Conservation (phyloP, 1,140 invertebrate species). For the Danaus melanippus region DNA sequence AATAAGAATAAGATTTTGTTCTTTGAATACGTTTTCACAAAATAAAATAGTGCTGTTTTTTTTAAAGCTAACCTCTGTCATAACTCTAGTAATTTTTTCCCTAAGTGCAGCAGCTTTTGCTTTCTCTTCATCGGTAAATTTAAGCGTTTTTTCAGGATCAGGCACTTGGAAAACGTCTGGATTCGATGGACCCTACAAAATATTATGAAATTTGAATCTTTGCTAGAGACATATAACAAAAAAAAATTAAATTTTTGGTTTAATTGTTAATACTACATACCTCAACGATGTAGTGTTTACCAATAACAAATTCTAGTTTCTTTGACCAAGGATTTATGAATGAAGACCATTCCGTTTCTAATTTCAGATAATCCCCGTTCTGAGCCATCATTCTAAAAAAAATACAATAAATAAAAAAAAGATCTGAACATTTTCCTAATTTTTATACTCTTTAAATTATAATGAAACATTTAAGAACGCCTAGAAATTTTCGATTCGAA, state of each 20-base stretch:
- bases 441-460: too few relatives aligned
- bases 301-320: slow-evolving; percentile 92
- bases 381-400: slow-evolving; percentile 80
- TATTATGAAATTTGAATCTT: not conserved
- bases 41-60: too few relatives aligned
- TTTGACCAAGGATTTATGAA: slow-evolving; percentile 95
- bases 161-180: slow-evolving; percentile 80
- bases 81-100: slow-evolving; percentile 78
- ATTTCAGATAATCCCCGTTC: slow-evolving; percentile 85
- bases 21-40: too few relatives aligned
- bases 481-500: slow-evolving; percentile 16
- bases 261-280: slow-evolving; percentile 57
- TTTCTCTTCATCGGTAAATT: slow-evolving; percentile 73
- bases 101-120: slow-evolving; percentile 76
- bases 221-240: slow-evolving; percentile 3
- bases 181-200: slow-evolving; percentile 76
- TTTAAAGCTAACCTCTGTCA: slow-evolving; percentile 75
- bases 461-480: too few relatives aligned
- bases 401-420: not conserved
- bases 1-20: too few relatives aligned
- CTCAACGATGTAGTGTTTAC: slow-evolving; percentile 88
- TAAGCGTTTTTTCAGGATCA: slow-evolving; percentile 48
- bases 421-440: too few relatives aligned
- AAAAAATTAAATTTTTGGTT: too few relatives aligned
- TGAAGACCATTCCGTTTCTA: slow-evolving; percentile 94